Evolutionary conservation across 1,140 invertebrate genomes (phyloP).

Genomic region (Onthophagus taurus): DNA sequence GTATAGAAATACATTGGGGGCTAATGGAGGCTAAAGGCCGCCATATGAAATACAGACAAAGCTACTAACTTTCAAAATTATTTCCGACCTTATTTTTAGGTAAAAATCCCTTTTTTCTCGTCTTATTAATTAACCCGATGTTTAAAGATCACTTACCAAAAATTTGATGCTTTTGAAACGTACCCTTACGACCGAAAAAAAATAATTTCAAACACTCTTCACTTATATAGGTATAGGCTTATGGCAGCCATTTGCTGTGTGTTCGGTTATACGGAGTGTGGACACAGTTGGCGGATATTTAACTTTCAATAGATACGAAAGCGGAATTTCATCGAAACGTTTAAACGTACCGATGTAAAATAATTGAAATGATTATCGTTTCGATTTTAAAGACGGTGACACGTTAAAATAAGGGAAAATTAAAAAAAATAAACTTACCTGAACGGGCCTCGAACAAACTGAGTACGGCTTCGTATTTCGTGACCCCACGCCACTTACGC

Average conservation of each 20-base stretch:
- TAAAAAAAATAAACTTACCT: conserved; percentile 51
- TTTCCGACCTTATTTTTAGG: not conserved
- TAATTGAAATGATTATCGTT: conserved; percentile 27
- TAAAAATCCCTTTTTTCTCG: too few species aligned
- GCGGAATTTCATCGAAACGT: conserved; percentile 15
- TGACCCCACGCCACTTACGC: conserved; percentile 53
- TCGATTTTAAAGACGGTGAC: conserved; percentile 43
- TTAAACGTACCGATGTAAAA: conserved; percentile 19
- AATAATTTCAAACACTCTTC: conserved; percentile 17
- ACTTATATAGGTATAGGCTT: conserved; percentile 28
- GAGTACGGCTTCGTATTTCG: conserved; percentile 50
- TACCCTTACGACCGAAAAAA: too few species aligned
- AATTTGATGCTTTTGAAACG: too few species aligned
- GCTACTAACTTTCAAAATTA: conserved; percentile 15
- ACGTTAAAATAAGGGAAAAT: conserved; percentile 39
- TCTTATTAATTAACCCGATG: not conserved
- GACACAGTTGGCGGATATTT: conserved; percentile 25
- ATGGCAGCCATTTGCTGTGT: conserved; percentile 40
- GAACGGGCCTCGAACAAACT: conserved; percentile 45
- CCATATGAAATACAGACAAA: conserved; percentile 41
- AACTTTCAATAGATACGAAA: conserved; percentile 26
- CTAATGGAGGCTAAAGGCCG: conserved; percentile 35
- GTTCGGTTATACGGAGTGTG: conserved; percentile 29
- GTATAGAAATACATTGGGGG: conserved; percentile 30
- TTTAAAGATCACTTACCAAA: not conserved